Conservation (phyloP, 2,113 vertebrate species). For the Cyanistes caeruleus region DNA sequence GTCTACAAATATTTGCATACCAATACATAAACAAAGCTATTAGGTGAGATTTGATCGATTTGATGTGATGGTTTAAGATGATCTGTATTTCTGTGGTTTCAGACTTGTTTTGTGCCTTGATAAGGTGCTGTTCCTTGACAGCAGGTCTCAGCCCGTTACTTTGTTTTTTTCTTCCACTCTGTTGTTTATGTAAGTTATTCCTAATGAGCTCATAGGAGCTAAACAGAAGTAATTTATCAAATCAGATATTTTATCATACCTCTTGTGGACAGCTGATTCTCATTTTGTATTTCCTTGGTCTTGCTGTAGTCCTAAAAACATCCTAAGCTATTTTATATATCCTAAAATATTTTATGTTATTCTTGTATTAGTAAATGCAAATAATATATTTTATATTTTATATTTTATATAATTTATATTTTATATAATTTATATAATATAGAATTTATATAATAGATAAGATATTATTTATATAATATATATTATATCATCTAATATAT, state of each 20-base stretch:
- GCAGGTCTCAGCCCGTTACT: not conserved
- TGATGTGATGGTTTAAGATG: not conserved
- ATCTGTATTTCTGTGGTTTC: not conserved
- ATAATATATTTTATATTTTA: not conserved
- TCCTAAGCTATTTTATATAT: too few species aligned
- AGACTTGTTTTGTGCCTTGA: not conserved
- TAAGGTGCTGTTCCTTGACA: not conserved
- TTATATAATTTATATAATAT: too few species aligned
- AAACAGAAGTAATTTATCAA: not conserved
- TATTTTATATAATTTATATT: too few species aligned
- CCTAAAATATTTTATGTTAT: not conserved
- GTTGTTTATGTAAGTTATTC: not conserved
- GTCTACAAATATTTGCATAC: not conserved
- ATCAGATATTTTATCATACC: not conserved
- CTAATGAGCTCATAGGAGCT: not conserved
- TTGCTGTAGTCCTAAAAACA: not conserved
- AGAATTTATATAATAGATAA: too few species aligned
- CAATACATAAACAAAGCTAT: not conserved
- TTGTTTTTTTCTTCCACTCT: not conserved
- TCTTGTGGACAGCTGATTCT: not conserved
- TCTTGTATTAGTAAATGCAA: not conserved
- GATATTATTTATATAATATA: too few species aligned
- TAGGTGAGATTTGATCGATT: not conserved
- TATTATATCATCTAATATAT: too few species aligned
- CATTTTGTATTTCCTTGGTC: not conserved